phyloP scores from a whole-genome alignment of 2,113 vertebrate species.

The Hylia prasina region DNA sequence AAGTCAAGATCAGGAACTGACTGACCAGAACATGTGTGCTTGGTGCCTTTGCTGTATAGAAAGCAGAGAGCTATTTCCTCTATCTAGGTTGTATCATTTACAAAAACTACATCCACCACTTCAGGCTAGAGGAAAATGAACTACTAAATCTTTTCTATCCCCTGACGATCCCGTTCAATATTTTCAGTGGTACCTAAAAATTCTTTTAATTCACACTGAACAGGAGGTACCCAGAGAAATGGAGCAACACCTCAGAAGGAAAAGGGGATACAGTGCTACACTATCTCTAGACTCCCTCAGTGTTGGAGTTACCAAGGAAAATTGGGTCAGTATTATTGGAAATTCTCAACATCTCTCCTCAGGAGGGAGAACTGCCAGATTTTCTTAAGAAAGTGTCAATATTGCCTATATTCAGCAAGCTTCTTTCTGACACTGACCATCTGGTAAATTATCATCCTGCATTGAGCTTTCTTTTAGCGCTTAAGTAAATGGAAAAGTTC shows the following conservation, averaged over 20 bases:
- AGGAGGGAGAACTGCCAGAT: conserved; percentile 24
- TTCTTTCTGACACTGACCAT: conserved; percentile 58
- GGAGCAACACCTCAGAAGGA: conserved; percentile 1
- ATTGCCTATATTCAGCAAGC: conserved; percentile 30
- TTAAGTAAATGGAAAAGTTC: neutral
- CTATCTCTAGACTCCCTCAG: neutral
- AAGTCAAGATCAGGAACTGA: neutral
- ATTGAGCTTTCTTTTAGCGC: neutral
- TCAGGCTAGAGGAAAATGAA: neutral
- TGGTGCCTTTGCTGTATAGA: neutral
- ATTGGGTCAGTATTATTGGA: conserved; percentile 58
- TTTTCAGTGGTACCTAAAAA: conserved; percentile 9
- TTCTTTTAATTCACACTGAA: neutral
- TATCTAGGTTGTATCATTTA: neutral
- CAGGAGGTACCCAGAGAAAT: neutral
- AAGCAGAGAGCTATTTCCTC: neutral
- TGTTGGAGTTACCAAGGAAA: neutral
- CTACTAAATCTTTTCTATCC: neutral
- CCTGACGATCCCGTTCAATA: neutral
- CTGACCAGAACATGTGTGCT: neutral
- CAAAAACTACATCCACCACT: neutral
- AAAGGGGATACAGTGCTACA: neutral
- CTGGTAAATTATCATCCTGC: conserved; percentile 39
- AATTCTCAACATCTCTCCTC: conserved; percentile 40
- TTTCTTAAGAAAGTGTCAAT: conserved; percentile 38